These are phyloP conservation scores for Saturnia pavonia DNA, from an alignment of 2,888 invertebrate species.

Conservation along the genomic window DNA sequence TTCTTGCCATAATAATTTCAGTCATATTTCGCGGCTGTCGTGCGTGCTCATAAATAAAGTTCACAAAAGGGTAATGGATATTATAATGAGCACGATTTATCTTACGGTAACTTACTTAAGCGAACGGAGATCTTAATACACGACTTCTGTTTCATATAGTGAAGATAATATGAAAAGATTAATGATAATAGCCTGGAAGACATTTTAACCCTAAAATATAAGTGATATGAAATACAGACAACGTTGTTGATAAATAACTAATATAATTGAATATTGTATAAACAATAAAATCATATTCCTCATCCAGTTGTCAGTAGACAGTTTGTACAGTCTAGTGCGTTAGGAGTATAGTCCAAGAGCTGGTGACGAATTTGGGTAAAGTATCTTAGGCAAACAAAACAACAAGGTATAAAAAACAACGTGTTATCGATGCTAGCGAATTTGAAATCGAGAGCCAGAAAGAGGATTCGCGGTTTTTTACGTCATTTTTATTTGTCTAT, in stretches of 20 bases:
- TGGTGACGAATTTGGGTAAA: too few relatives aligned
- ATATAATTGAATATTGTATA: neutral
- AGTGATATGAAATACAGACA: neutral
- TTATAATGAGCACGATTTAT: conserved; percentile 16
- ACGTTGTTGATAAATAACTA: neutral
- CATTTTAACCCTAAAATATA: neutral
- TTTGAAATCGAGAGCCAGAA: too few relatives aligned
- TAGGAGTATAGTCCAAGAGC: too few relatives aligned
- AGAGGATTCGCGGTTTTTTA: too few relatives aligned
- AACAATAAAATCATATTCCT: neutral
- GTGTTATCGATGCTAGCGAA: too few relatives aligned
- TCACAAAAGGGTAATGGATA: conserved; percentile 25
- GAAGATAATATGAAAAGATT: conserved; percentile 12
- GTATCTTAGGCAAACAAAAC: too few relatives aligned
- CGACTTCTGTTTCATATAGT: conserved; percentile 12
- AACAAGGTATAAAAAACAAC: too few relatives aligned
- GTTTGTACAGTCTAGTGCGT: too few relatives aligned
- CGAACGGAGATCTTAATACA: conserved; percentile 20
- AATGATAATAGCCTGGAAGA: neutral
- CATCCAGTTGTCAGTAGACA: too few relatives aligned
- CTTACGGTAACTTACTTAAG: conserved; percentile 7
- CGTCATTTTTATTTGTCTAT: too few relatives aligned
- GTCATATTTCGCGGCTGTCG: conserved; percentile 23
- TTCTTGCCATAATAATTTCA: conserved; percentile 14
- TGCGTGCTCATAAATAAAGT: conserved; percentile 24